Base-by-base conservation (phyloP, 2,113 vertebrate species). In the Etia nguti region DNA sequence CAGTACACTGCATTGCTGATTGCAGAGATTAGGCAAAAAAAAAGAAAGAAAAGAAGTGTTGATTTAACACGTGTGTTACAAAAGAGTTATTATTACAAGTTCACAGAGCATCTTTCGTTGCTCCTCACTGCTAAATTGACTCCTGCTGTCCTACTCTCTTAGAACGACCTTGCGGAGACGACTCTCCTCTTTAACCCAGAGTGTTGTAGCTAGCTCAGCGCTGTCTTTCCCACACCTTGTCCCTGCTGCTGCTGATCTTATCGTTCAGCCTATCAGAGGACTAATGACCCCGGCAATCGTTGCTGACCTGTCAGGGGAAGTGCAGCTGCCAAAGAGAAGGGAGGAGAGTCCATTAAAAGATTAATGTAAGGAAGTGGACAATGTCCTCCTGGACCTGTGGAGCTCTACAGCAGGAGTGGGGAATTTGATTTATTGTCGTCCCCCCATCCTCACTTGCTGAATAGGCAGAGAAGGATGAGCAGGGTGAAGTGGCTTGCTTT, bases 261-360 rank as follows among this genome's bases (percentile, higher is more conserved):
- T 96, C 94, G 84, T 86, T 92, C 90, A 87, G 91, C 94, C 94
- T 90, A 95, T 94, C 94, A 83, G 93, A 94, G 93, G 93, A 95
- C 95, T 96, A 95, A 96, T 94, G 95, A 96, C 95, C 96, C 94
- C 86, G 81, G 90, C 93, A 91, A 94, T 96, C 92, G 81, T 92
- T 92, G 89, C 89, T 86, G 92, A 94, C 95, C 94, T 91, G 93
- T 94, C 92, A 87, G 84, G 85, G 93, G 95, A 92, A 95, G 92
- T 91, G 92, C 90, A 88, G 91, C 92, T 93, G 95, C 92, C 92
- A 93, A 92, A 91, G 95, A 94, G 93, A 93, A 92, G 91, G 73
- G 87, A 85, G 86, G 90, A 92, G 94, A 96, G 95, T 96, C 96
- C 95, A 96, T 96, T 96, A 96, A 96, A 96, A 96, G 96, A 96